phyloP scores from a whole-genome alignment of 35 echinoderm and acorn worm species.

The Ophiothrix spiculata region DNA sequence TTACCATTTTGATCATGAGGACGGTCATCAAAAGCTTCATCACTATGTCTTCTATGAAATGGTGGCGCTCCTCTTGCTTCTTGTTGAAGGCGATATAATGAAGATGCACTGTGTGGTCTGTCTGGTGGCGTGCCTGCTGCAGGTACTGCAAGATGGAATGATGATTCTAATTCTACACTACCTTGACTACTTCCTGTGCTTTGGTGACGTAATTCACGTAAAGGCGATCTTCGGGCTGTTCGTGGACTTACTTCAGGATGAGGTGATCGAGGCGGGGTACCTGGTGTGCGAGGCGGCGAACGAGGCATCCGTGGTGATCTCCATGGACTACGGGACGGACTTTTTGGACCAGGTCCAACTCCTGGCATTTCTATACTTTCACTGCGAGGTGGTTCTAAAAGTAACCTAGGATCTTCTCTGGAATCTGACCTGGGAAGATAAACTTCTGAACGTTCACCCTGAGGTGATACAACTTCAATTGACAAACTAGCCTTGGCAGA shows the following conservation, averaged over 20 bases:
- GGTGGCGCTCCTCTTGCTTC: constrained; percentile 29
- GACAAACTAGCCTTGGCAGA: neutral
- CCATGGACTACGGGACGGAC: constrained; percentile 3
- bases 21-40: constrained; percentile 25
- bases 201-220: neutral
- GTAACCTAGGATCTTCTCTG: neutral
- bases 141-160: constrained; percentile 12
- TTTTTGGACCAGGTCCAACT: neutral
- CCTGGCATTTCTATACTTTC: neutral
- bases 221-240: neutral
- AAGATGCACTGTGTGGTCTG: constrained; percentile 57
- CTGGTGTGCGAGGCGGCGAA: constrained; percentile 8
- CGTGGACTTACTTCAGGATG: neutral
- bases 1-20: constrained; percentile 6
- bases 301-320: neutral
- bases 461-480: neutral
- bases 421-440: neutral
- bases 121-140: constrained; percentile 18
- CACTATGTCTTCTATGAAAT: constrained; percentile 43
- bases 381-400: neutral
- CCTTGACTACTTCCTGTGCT: constrained; percentile 40
- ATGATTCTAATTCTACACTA: constrained; percentile 28
- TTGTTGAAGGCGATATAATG: constrained; percentile 35
- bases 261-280: constrained; percentile 1
- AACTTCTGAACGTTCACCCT: neutral